These are phyloP conservation scores for Megalonaias nervosa DNA, from an alignment of 1,140 invertebrate genomes.

Conservation along the genomic window DNA sequence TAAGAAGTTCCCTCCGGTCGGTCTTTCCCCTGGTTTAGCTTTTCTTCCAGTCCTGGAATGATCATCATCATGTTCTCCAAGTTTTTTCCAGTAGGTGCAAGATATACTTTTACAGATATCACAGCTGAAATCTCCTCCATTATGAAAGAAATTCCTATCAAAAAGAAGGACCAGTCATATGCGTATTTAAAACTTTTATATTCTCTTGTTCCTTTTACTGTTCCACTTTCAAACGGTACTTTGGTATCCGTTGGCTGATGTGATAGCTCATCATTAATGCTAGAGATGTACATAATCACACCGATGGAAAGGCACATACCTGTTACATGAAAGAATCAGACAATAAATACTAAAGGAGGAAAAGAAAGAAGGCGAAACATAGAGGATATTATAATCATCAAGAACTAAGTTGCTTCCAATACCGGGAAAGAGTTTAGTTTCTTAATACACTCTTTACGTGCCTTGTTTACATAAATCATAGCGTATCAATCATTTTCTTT, in stretches of 20 bases:
- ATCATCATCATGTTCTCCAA: conserved; percentile 23
- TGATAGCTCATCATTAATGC: conserved; percentile 32
- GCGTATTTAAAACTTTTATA: conserved; percentile 19
- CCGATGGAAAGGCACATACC: conserved; percentile 34
- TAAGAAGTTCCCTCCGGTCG: background rate
- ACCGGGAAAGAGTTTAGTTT: background rate
- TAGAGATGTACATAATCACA: conserved; percentile 29
- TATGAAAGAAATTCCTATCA: conserved; percentile 27
- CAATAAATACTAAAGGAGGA: background rate
- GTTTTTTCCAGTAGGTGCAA: conserved; percentile 9
- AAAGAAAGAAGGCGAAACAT: background rate
- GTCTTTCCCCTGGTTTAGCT: conserved; percentile 5
- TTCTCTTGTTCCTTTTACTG: background rate
- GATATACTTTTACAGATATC: conserved; percentile 28
- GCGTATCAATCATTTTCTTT: too few species aligned
- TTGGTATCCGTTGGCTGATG: background rate
- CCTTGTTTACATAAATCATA: too few species aligned
- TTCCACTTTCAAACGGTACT: too few species aligned
- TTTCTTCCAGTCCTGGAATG: conserved; percentile 31
- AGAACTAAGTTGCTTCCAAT: background rate
- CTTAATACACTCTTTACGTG: background rate
- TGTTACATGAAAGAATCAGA: background rate
- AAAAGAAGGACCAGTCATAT: conserved; percentile 30
- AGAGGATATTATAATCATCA: background rate
- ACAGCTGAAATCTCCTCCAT: conserved; percentile 31